These are phyloP conservation scores for Bergia sp. DNA, from an alignment of 92 coral and sea anemone species.

Conservation along the genomic window DNA sequence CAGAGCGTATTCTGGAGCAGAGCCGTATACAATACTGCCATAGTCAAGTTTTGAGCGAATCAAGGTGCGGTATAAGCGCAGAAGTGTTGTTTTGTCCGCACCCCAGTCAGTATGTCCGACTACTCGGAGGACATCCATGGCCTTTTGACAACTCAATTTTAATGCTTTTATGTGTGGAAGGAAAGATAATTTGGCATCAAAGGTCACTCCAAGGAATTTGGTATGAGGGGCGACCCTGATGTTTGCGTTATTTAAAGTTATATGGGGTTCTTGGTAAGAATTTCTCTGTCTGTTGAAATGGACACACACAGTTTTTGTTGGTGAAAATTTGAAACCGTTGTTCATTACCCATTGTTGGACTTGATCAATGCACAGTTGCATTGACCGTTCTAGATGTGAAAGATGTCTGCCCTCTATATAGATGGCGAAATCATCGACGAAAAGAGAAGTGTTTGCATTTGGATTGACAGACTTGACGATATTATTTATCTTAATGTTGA, in stretches of 20 bases:
- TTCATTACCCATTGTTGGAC: conserved; percentile 5
- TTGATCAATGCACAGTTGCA: neutral
- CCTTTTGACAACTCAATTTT: conserved; percentile 2
- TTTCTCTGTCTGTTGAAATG: conserved; percentile 17
- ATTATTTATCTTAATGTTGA: neutral
- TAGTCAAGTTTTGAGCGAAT: no score
- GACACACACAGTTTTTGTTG: conserved; percentile 24
- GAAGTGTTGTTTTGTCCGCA: no score
- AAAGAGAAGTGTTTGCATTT: conserved; percentile 7
- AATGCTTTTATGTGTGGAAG: neutral
- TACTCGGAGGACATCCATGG: conserved; percentile 20
- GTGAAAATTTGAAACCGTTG: conserved; percentile 14
- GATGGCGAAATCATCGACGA: conserved; percentile 6
- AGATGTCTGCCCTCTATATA: neutral
- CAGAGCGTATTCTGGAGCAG: no score
- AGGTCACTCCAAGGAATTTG: conserved; percentile 20
- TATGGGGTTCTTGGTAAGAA: conserved; percentile 8
- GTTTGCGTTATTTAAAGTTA: neutral
- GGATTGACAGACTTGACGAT: neutral
- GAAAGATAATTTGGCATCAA: neutral
- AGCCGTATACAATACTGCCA: no score
- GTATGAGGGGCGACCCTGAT: neutral
- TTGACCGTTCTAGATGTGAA: conserved; percentile 1
- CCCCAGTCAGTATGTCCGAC: no score
- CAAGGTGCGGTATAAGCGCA: no score